phyloP scores from a whole-genome alignment of 2,797 vertebrate genomes.

The Tolypeutes matacus region DNA sequence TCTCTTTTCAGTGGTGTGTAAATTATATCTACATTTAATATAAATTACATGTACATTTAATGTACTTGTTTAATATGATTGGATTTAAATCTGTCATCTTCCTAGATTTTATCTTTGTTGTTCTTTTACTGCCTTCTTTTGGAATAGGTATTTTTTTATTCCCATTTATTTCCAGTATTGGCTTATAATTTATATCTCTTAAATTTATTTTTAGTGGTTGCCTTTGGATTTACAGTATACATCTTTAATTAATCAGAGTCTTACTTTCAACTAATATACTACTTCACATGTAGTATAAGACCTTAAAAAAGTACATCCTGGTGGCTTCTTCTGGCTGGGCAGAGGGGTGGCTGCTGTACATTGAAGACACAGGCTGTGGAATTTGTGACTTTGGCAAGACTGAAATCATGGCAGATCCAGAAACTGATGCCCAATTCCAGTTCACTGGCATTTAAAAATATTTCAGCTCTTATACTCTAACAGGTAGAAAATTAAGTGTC shows the following conservation, averaged over 20 bases:
- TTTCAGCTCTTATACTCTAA: no score
- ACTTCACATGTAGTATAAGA: not conserved
- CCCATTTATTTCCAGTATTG: not conserved
- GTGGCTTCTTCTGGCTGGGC: no score
- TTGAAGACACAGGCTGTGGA: no score
- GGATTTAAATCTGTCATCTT: not conserved
- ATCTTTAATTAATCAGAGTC: not conserved
- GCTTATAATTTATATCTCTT: not conserved
- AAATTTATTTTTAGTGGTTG: not conserved
- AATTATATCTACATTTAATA: no score
- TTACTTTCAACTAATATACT: not conserved
- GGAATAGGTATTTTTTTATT: conserved; percentile 24
- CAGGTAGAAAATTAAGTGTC: no score
- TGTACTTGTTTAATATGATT: not conserved
- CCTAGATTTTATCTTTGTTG: not conserved
- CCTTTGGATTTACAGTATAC: not conserved
- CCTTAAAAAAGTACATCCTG: not conserved
- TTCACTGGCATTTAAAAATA: no score
- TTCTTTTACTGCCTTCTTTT: not conserved
- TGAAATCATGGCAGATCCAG: no score
- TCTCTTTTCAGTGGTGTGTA: no score
- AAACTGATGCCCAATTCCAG: no score
- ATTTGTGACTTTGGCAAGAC: no score
- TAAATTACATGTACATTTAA: not conserved
- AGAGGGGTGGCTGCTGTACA: no score